Conservation (phyloP, 37 sponge, comb jelly and placozoan species). For the Geodia barretti region DNA sequence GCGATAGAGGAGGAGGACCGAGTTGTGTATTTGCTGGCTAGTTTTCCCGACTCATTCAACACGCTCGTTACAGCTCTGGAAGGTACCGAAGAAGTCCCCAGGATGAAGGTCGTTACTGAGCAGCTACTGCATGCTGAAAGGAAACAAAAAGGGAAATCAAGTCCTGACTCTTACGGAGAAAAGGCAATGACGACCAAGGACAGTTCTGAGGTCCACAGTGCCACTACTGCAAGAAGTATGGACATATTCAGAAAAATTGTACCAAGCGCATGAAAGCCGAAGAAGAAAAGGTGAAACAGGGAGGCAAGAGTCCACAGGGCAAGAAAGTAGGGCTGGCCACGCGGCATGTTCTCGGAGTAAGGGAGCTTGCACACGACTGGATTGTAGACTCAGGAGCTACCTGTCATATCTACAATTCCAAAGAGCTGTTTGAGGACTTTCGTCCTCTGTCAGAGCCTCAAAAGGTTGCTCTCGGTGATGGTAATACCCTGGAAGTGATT, state of each 20-base stretch:
- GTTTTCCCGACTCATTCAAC: slow-evolving; percentile 46
- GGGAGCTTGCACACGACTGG: slow-evolving; percentile 24
- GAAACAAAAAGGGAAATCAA: slow-evolving; percentile 22
- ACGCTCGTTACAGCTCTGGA: slow-evolving; percentile 65
- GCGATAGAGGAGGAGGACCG: slow-evolving; percentile 23
- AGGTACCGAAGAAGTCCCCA: slow-evolving; percentile 42
- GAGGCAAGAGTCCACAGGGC: not conserved
- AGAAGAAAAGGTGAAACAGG: not conserved
- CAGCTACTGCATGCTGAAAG: slow-evolving; percentile 40
- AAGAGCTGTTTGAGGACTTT: slow-evolving; percentile 30
- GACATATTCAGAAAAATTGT: slow-evolving; percentile 48
- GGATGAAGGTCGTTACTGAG: slow-evolving; percentile 53
- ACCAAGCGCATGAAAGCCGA: not conserved
- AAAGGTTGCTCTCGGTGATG: slow-evolving; percentile 61
- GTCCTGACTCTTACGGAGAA: not conserved
- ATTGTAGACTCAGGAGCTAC: slow-evolving; percentile 57
- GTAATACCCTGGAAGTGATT: slow-evolving; percentile 25
- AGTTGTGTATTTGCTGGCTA: slow-evolving; percentile 49
- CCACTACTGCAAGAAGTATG: slow-evolving; percentile 36
- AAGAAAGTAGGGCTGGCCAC: not conserved
- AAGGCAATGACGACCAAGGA: not conserved
- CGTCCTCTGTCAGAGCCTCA: slow-evolving; percentile 12
- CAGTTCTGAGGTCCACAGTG: slow-evolving; percentile 17
- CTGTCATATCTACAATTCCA: slow-evolving; percentile 33
- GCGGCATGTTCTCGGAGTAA: not conserved